Evolutionary conservation across 2,113 vertebrate species (phyloP), one percentile per base, ranked within the genome.

Genomic region (Callionymus lyra): DNA sequence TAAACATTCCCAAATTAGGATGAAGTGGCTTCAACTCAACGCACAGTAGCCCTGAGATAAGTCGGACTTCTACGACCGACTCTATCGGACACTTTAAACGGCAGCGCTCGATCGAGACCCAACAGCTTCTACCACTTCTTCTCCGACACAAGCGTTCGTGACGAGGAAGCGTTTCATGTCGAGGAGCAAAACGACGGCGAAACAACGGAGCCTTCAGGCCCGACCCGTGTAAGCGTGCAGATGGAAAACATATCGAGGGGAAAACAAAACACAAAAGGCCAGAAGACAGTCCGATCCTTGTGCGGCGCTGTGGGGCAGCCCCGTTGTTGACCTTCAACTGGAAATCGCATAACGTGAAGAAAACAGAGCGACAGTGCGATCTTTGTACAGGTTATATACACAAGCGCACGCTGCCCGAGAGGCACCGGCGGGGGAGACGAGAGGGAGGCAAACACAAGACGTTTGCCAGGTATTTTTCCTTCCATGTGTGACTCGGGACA

Each of bases 271-370:
- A 53, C 34, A 17, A 21, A 36, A 19, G 13, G 9, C n/a, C 2
- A 38, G 31, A 16, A 43, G 33, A 67, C 53, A 68, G 52, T 27
- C 6, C 19, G 1, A 31, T 54, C 57, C 55, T 50, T 70, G 54
- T 63, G 44, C 6, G 35, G 39, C 4, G 6, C 35, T 21, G 9
- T 32, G 37, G 15, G 34, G 40, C 31, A 35, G 38, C 19, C n/a
- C 11, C 37, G 35, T 34, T 31, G 37, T 39, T 31, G 38, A 27
- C n/a, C 16, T 59, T 42, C 27, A 43, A 37, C 43, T 64, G 47
- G 33, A 64, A 64, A 59, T 69, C 52, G 37, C 15, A 49, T 60
- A 56, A 56, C 59, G n/a, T 43, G 17, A 12, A 1, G 3, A n/a
- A 32, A 18, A 31, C n/a, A 10, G 9, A 15, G 44, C 1, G 52